Conservation (phyloP, 2,113 vertebrate genomes). For the Tachycineta bicolor region DNA sequence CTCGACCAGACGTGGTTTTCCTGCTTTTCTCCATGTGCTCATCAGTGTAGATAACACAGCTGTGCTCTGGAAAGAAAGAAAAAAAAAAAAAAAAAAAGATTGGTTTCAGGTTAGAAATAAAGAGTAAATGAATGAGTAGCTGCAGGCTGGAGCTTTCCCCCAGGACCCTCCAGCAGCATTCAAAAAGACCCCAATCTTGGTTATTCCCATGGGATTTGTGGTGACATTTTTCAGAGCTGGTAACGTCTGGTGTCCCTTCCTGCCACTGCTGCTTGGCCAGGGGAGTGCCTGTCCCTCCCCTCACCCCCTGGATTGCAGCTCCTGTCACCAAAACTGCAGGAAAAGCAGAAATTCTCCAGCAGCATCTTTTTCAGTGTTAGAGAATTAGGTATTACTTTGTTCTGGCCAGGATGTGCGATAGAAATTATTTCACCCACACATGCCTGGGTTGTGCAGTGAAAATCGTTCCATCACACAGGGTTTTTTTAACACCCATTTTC, state of each 20-base stretch:
- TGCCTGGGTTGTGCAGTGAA: neutral
- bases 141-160: neutral
- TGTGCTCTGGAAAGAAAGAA: neutral
- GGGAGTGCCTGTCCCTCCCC: too few relatives aligned
- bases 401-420: too few relatives aligned
- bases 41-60: neutral
- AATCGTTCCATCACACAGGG: neutral
- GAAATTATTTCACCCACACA: neutral
- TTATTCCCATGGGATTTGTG: rapidly evolving
- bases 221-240: neutral
- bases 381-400: neutral
- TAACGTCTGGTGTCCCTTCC: neutral
- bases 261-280: too few relatives aligned
- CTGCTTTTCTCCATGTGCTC: rapidly evolving
- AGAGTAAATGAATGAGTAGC: neutral
- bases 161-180: rapidly evolving
- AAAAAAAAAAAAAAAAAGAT: neutral
- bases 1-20: neutral
- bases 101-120: neutral
- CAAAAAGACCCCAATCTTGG: rapidly evolving
- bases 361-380: neutral
- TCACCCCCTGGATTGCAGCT: neutral
- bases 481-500: neutral
- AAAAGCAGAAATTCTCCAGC: neutral
- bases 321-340: neutral